These are phyloP conservation scores for Gryllus longicercus DNA, from an alignment of 2,888 invertebrate species.

Conservation along the genomic window DNA sequence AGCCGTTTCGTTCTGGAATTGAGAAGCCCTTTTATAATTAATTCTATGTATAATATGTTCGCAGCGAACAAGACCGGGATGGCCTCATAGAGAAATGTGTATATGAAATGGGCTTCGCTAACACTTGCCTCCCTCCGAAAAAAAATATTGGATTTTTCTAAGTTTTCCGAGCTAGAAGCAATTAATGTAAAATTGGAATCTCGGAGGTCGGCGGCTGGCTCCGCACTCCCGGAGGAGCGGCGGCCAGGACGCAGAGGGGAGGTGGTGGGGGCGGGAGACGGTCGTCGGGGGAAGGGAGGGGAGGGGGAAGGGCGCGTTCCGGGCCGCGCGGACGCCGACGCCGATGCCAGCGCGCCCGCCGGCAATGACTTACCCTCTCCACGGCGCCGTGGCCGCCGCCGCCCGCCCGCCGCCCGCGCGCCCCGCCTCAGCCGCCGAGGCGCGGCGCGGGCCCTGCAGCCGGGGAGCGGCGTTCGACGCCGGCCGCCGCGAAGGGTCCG, in stretches of 20 bases:
- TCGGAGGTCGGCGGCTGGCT: neutral
- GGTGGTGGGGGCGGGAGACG: neutral
- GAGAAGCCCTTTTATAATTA: slow-evolving; percentile 17
- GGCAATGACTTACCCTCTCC: neutral
- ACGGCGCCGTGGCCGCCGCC: neutral
- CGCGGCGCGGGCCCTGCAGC: neutral
- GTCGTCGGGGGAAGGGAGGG: neutral
- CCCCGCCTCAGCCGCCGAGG: neutral
- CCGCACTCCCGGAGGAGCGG: neutral
- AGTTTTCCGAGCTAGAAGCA: slow-evolving; percentile 11
- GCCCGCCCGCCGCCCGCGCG: neutral
- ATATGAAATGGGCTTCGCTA: slow-evolving; percentile 4
- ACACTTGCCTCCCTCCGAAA: neutral
- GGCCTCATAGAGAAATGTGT: slow-evolving; percentile 17
- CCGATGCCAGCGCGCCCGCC: neutral
- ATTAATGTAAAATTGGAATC: slow-evolving; percentile 11
- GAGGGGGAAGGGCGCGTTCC: neutral
- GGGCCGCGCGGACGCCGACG: neutral
- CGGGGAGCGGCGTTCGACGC: neutral
- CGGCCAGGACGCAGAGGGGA: neutral
- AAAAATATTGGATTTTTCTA: slow-evolving; percentile 17
- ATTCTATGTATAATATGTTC: slow-evolving; percentile 17
- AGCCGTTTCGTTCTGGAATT: slow-evolving; percentile 1
- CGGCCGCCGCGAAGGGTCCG: neutral
- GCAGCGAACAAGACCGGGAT: slow-evolving; percentile 17